Conservation (phyloP, 2,888 invertebrate species). For the Anaspis maculata region DNA sequence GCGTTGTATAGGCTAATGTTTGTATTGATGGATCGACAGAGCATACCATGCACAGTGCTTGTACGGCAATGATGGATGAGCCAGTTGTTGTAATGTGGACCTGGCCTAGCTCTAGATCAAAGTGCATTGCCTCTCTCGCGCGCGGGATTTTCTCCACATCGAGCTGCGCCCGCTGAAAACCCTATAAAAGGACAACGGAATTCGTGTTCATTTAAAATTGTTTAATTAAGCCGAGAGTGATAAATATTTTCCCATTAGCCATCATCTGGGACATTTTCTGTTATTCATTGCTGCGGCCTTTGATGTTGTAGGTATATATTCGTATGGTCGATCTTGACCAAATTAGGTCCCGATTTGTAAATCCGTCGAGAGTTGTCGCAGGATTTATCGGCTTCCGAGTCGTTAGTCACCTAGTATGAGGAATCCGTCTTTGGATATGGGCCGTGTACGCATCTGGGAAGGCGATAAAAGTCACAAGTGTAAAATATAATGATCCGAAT, state of each 20-base stretch:
- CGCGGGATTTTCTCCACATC: conserved; percentile 12
- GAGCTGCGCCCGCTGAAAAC: conserved; percentile 16
- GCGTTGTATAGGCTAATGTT: conserved; percentile 32
- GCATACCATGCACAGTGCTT: conserved; percentile 23
- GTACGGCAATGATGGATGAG: conserved; percentile 26
- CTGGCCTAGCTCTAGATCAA: conserved; percentile 13
- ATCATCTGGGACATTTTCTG: conserved; percentile 2
- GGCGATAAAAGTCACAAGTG: too few relatives aligned
- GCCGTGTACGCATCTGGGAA: too few relatives aligned
- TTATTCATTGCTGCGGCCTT: not conserved
- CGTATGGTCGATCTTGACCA: too few relatives aligned
- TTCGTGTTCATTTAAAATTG: conserved; percentile 26
- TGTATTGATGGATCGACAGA: conserved; percentile 36
- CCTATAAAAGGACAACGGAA: conserved; percentile 30
- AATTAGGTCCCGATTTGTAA: conserved; percentile 2
- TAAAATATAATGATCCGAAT: too few relatives aligned
- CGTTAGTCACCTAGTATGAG: too few relatives aligned
- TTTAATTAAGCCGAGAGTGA: conserved; percentile 26
- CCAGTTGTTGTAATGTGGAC: conserved; percentile 18
- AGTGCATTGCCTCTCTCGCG: conserved; percentile 6
- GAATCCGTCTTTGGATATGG: too few relatives aligned
- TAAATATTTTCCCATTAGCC: conserved; percentile 24
- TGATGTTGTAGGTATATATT: too few relatives aligned
- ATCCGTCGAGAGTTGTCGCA: too few relatives aligned
- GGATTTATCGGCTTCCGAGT: too few relatives aligned